Conservation (phyloP, 1,140 invertebrate species). For the Lepidotrigona ventralis region DNA sequence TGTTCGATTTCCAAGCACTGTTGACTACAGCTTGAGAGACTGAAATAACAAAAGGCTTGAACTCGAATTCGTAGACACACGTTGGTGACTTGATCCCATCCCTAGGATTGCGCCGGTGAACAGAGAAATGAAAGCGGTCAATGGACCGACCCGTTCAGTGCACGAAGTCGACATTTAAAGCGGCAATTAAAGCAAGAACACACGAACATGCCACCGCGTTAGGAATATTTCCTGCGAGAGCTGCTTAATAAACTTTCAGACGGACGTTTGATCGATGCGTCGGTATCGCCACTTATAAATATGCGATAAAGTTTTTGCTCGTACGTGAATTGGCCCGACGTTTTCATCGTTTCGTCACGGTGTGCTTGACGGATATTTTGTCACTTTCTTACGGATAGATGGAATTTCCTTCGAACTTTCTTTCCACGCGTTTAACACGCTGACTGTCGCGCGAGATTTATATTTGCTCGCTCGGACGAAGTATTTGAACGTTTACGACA, state of each 20-base stretch:
- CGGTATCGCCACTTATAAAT: background rate
- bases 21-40: too few species aligned
- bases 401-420: background rate
- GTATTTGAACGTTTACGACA: too few species aligned
- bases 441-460: too few species aligned
- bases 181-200: slow-evolving; percentile 30
- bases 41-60: too few species aligned
- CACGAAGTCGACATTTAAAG: slow-evolving; percentile 43
- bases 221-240: background rate
- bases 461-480: too few species aligned
- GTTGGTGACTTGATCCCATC: too few species aligned
- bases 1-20: too few species aligned
- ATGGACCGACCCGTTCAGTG: slow-evolving; percentile 30
- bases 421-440: background rate
- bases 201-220: background rate
- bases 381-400: background rate
- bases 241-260: background rate
- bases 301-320: background rate
- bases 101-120: slow-evolving; percentile 72
- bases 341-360: background rate
- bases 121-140: slow-evolving; percentile 76
- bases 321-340: background rate
- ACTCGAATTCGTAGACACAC: too few species aligned
- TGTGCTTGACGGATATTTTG: background rate
- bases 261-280: background rate